Evolutionary conservation across 1,140 invertebrate species (phyloP), one percentile per base, ranked within the genome.

Genomic region (Ooceraea biroi): DNA sequence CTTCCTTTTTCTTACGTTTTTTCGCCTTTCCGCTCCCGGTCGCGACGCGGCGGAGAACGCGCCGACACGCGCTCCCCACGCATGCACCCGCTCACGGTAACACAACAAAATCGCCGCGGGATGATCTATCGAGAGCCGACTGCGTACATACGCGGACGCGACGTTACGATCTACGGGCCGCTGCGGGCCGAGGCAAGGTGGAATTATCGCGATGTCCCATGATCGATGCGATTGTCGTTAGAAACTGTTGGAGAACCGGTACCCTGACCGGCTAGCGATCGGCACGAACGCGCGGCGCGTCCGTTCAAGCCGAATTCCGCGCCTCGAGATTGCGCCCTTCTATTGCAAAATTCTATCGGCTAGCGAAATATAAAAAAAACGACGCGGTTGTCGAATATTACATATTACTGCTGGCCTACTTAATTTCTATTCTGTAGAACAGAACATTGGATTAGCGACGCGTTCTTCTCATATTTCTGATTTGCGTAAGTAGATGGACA

Each of bases 191-290:
- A 82, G 72, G 85, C 78, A 91, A 88, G 89, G 85, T 90, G 86
- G 91, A 93, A 93, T 93, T 93, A 93, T 92, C 92, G 87, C 88
- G 91, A 92, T 93, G 92, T 92, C 89, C 86, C 90, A 91, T 93
- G 93, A 94, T 94, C 91, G 93, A 94, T 94, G 91, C 88, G 93
- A 93, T 93, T 91, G 92, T 94, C 92, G 92, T 94, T 93, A 92
- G 92, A 93, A 87, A 91, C 90, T 90, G 90, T 90, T 91, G 25
- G 57, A 73, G 83, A 93, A 94, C 93, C 92, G 92, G 92, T 93
- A 92, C 92, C 73, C 87, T 66, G n/a, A 77, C 87, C 69, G n/a
- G 68, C 46, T 86, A 90, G 86, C 89, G 89, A 90, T 44, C 60
- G 86, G 58, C 88, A 57, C 85, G 60, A 87, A 46, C 68, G 25